phyloP scores from a whole-genome alignment of 1,140 invertebrate species.

The Cydia pomonella region DNA sequence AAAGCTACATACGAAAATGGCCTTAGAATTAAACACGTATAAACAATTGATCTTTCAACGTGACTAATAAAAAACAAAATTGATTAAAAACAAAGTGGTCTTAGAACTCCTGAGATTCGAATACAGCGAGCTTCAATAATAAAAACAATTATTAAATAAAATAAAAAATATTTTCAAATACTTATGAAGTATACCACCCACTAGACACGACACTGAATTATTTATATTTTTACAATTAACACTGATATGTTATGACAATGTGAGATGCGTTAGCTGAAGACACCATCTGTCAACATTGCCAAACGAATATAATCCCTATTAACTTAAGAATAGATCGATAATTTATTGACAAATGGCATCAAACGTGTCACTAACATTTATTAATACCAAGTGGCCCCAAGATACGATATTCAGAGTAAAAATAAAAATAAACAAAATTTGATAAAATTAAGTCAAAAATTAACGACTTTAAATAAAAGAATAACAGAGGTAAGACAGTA shows the following conservation, averaged over 20 bases:
- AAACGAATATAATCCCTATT: not conserved
- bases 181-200: constrained; percentile 54
- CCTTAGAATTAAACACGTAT: not conserved
- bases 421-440: constrained; percentile 30
- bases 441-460: not conserved
- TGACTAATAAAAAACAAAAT: constrained; percentile 31
- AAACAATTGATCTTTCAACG: constrained; percentile 24
- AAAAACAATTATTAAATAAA: constrained; percentile 7
- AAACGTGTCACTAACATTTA: constrained; percentile 44
- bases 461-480: not conserved
- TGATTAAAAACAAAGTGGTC: not conserved
- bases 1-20: not conserved
- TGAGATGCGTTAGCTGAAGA: constrained; percentile 46
- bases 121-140: constrained; percentile 43
- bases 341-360: constrained; percentile 43
- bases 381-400: constrained; percentile 70
- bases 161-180: constrained; percentile 29
- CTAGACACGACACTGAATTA: constrained; percentile 67
- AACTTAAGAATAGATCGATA: constrained; percentile 20
- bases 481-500: constrained; percentile 1
- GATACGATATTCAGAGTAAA: constrained; percentile 49
- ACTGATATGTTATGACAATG: constrained; percentile 69
- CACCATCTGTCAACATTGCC: constrained; percentile 42
- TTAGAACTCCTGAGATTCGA: constrained; percentile 45
- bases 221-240: constrained; percentile 60